Evolutionary conservation across 2,113 vertebrate species (phyloP), one percentile per base, ranked within the genome.

Genomic region (Engystomops pustulosus): DNA sequence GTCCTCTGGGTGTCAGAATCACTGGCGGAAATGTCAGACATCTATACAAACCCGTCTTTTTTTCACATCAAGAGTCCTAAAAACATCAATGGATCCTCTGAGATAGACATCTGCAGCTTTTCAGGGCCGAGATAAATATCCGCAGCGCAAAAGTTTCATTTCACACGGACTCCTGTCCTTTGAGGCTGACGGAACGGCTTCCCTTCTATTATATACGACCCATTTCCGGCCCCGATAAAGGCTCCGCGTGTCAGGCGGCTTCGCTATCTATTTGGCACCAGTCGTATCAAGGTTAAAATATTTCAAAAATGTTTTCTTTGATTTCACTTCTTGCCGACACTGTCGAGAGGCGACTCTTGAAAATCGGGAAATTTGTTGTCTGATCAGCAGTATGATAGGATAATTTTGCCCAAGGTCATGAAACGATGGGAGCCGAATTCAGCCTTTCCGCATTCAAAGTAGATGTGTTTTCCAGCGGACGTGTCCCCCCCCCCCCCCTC

Each of bases 331-430:
- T 23, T 23, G 34, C 32, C 8, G 51, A 60, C 34, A 20, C 32
- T 6, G 18, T 20, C 20, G 17, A 60, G 36, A 77, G 11, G 49
- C 30, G 5, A n/a, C 11, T 55, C 30, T 7, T 2, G n/a, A 60
- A 78, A 60, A 58, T 78, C n/a, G 9, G 0, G 34, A 17, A 77
- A 41, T 23, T 23, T 70, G 60, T 58, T 53, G 15, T 44, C 74
- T 5, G 53, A 76, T 62, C 62, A 36, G 23, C 44, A 67, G 34
- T 2, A 27, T 58, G 44, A 84, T 78, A 32, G 25, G n/a, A 55
- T 30, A 45, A 36, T 38, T n/a, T 70, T 70, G 65, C 62, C 58
- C 60, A 85, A 85, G 83, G 83, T 69, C 65, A 79, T 17, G 30
- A 38, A 49, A 44, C 30, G 30, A 32, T 1, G 15, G 34, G 38